A percentile compares a stretch with the other conserved stretches of the same genome.
phyloP scores from a whole-genome alignment of 2,888 invertebrate species.

The Andrena praecox region DNA sequence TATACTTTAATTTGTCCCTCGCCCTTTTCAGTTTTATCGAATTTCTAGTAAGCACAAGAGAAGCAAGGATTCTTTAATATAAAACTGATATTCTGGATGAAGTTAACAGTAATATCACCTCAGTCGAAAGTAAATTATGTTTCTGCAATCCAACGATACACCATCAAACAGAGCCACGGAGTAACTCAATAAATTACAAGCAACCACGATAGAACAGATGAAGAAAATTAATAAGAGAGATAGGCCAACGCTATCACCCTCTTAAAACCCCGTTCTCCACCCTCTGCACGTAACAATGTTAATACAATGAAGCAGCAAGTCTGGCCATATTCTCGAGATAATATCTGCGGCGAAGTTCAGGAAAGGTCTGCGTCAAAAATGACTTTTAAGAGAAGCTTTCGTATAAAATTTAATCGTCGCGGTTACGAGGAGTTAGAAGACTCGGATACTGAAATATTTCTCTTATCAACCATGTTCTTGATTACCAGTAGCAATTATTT shows the following conservation, averaged over 20 bases:
- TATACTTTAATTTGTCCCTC: too few species aligned
- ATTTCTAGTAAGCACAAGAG: too few species aligned
- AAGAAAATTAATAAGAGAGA: slow-evolving; percentile 12
- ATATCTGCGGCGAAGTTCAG: slow-evolving; percentile 1
- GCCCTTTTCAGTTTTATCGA: too few species aligned
- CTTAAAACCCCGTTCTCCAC: slow-evolving; percentile 1
- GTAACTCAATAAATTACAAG: neutral
- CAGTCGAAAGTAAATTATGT: too few species aligned
- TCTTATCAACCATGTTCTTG: neutral
- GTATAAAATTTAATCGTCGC: slow-evolving; percentile 5
- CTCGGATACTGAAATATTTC: neutral
- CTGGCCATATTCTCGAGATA: slow-evolving; percentile 6
- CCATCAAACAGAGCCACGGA: too few species aligned
- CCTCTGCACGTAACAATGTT: neutral
- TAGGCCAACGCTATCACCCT: slow-evolving; percentile 3
- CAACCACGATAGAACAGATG: neutral
- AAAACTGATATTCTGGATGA: too few species aligned
- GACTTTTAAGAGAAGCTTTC: neutral
- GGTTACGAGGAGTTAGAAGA: neutral
- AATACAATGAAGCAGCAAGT: slow-evolving; percentile 2
- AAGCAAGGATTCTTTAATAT: too few species aligned
- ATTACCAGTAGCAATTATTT: neutral
- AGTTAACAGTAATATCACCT: too few species aligned
- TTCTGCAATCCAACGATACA: too few species aligned
- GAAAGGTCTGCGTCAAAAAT: slow-evolving; percentile 3